Percentiles rank a stretch among this genome's conserved stretches.
Conservation (phyloP, 2,113 vertebrate species). For the Puffinus mauretanicus region DNA sequence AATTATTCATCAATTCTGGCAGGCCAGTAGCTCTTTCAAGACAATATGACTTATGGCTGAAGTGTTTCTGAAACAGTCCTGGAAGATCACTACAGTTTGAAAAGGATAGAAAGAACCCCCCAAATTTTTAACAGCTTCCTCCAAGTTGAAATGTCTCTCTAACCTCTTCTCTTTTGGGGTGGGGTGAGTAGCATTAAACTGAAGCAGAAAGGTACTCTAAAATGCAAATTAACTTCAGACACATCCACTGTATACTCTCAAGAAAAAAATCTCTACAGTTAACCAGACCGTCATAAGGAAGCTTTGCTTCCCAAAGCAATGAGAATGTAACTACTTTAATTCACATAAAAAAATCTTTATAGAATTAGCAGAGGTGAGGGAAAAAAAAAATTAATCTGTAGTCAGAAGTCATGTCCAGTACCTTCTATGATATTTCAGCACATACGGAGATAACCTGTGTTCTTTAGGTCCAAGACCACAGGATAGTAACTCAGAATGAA, state of each 20-base stretch:
- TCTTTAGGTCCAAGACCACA: background rate
- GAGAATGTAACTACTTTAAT: background rate
- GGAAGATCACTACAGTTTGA: background rate
- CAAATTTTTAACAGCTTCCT: background rate
- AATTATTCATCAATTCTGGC: background rate
- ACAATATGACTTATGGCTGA: background rate
- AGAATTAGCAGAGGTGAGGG: background rate
- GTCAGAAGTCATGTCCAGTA: background rate
- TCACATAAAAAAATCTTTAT: background rate
- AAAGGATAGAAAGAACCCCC: background rate
- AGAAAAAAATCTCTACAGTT: background rate
- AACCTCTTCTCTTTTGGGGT: background rate
- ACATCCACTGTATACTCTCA: background rate
- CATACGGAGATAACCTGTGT: background rate
- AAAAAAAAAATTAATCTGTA: background rate
- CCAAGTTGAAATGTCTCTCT: background rate
- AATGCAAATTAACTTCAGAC: background rate
- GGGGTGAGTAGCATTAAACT: background rate
- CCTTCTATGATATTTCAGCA: background rate
- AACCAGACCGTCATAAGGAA: background rate
- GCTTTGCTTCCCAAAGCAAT: background rate
- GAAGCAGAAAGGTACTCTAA: background rate
- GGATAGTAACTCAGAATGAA: background rate
- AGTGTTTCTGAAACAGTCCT: background rate
- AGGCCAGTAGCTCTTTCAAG: background rate